Evolutionary conservation across 2,888 invertebrate species (phyloP).

Genomic region (Hydrotaea diabolus): DNA sequence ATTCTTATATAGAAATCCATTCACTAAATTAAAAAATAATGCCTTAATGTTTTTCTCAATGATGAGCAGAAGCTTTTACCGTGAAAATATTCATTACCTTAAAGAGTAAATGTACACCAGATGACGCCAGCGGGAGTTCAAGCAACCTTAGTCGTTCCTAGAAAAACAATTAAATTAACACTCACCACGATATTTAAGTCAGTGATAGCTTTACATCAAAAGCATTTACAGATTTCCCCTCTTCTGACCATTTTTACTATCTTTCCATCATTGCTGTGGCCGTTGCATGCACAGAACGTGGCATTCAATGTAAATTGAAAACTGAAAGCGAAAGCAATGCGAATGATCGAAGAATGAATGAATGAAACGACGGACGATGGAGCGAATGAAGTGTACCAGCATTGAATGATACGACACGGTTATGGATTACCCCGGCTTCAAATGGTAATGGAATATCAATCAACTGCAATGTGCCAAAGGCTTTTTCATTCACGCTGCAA

Average conservation of each 20-base stretch:
- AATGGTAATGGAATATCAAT: conserved; percentile 15
- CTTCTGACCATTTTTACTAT: too few species aligned
- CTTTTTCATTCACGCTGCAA: background rate
- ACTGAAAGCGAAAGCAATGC: conserved; percentile 37
- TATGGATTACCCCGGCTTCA: background rate
- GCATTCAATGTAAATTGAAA: conserved; percentile 31
- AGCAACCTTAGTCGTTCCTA: background rate
- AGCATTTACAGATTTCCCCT: background rate
- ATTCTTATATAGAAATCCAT: too few species aligned
- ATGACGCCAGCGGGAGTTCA: too few species aligned
- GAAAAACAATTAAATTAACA: conserved; percentile 50
- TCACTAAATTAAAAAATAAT: too few species aligned
- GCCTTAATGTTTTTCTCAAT: background rate
- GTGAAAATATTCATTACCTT: background rate
- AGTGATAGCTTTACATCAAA: conserved; percentile 15
- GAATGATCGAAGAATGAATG: background rate
- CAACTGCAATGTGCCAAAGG: conserved; percentile 23
- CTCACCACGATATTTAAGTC: conserved; percentile 20
- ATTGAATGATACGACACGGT: background rate
- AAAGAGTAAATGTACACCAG: background rate
- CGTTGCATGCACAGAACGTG: conserved; percentile 1
- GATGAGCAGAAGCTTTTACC: background rate
- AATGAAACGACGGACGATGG: too few species aligned
- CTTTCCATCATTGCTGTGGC: background rate
- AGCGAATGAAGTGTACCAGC: background rate